Percentiles rank a stretch among this genome's conserved stretches.
phyloP scores from a whole-genome alignment of 2,797 vertebrate species.

The Rhadinocentrus ornatus region DNA sequence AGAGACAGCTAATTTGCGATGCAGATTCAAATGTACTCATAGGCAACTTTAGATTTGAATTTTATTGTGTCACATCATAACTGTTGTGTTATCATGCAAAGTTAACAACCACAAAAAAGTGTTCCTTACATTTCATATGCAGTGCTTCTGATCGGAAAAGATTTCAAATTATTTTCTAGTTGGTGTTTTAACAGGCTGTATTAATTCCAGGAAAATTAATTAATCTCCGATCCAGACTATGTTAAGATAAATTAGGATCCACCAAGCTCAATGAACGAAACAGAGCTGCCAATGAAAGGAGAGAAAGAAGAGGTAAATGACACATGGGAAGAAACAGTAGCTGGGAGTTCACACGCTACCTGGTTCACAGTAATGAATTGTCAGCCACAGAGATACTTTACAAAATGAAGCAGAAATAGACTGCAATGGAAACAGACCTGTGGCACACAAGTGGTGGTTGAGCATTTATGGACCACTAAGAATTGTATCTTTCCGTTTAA shows the following conservation, averaged over 20 bases:
- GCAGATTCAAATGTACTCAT: slow-evolving; percentile 33
- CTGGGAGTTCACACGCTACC: slow-evolving; percentile 51
- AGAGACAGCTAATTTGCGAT: slow-evolving; percentile 26
- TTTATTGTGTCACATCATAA: slow-evolving; percentile 35
- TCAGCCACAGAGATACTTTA: slow-evolving; percentile 48
- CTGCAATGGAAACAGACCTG: slow-evolving; percentile 40
- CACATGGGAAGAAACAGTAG: slow-evolving; percentile 35
- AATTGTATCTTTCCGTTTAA: not conserved
- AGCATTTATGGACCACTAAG: not conserved
- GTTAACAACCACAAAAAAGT: slow-evolving; percentile 7
- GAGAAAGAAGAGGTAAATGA: slow-evolving; percentile 60
- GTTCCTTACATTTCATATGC: slow-evolving; percentile 16
- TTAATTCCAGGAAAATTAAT: slow-evolving; percentile 6
- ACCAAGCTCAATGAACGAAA: slow-evolving; percentile 55
- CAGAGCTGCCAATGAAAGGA: slow-evolving; percentile 54
- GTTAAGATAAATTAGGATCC: slow-evolving; percentile 9
- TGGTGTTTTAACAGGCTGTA: not conserved
- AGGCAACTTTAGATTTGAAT: slow-evolving; percentile 29
- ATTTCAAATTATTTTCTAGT: not conserved
- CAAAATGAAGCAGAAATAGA: slow-evolving; percentile 42
- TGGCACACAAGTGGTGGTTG: no score
- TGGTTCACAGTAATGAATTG: slow-evolving; percentile 37
- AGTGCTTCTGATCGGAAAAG: slow-evolving; percentile 8
- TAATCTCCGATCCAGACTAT: slow-evolving; percentile 6
- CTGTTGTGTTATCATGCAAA: slow-evolving; percentile 33